Evolutionary conservation across 2,113 vertebrate genomes (phyloP).

Genomic region (Sorex fumeus): DNA sequence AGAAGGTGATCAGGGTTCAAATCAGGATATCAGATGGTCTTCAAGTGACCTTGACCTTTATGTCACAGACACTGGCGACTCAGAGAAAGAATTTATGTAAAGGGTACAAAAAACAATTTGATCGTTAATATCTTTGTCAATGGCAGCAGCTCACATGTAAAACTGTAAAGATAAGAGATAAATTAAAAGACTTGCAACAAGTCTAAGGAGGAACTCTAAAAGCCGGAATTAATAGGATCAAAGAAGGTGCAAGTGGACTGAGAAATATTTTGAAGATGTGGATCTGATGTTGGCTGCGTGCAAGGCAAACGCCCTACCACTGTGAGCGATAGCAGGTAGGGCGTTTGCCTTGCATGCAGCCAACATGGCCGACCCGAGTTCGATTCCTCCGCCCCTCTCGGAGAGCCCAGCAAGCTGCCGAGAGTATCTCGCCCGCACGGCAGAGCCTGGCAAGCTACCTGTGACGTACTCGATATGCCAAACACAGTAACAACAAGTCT

Average conservation of each 20-base stretch:
- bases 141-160: neutral
- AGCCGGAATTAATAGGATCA: neutral
- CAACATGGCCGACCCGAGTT: no score
- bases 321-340: no score
- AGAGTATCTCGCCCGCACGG: no score
- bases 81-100: constrained; percentile 55
- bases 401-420: no score
- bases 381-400: no score
- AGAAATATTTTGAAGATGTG: neutral
- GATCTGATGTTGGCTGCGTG: neutral
- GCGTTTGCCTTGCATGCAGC: no score
- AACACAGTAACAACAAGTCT: no score
- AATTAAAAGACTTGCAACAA: neutral
- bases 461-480: no score
- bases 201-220: neutral
- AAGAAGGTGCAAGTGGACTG: neutral
- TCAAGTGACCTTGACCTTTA: constrained; percentile 64
- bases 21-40: constrained; percentile 54
- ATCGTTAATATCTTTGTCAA: constrained; percentile 63
- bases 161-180: constrained; percentile 29
- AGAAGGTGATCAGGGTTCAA: constrained; percentile 26
- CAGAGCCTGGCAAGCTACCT: no score
- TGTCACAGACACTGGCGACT: neutral
- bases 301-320: no score
- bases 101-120: constrained; percentile 32